Conservation (phyloP, 2,797 vertebrate species). For the Danio kyathit region DNA sequence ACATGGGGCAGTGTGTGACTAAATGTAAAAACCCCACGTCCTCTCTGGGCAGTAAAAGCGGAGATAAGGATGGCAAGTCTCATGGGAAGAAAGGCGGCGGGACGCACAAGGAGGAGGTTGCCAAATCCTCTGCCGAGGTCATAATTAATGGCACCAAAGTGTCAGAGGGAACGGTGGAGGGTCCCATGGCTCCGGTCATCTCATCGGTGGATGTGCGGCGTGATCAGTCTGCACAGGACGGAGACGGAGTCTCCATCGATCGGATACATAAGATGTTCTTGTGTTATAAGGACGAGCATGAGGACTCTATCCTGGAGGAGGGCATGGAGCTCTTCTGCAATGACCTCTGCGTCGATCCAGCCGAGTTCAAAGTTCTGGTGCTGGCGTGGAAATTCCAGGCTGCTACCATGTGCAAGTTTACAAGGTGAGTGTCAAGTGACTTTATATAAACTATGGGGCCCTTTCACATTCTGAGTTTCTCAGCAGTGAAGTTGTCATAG, state of each 20-base stretch:
- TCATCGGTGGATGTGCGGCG: conserved; percentile 82
- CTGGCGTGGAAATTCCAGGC: conserved; percentile 99
- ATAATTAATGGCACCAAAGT: conserved; percentile 95
- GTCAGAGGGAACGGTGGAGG: conserved; percentile 84
- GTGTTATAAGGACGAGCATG: conserved; percentile 94
- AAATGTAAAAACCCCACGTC: conserved; percentile 99
- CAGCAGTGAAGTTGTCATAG: no score
- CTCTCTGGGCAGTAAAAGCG: conserved; percentile 98
- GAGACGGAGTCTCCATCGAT: conserved; percentile 86
- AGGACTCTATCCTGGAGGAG: conserved; percentile 96
- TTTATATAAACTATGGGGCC: no score
- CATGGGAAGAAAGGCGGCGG: conserved; percentile 86
- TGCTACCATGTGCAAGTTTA: conserved; percentile 99
- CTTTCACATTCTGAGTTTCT: no score
- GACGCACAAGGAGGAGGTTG: conserved; percentile 86
- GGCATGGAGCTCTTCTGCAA: conserved; percentile 98
- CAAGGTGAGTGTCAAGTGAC: conserved; percentile 91
- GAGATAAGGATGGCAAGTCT: conserved; percentile 94
- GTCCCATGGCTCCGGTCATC: conserved; percentile 73
- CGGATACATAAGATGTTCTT: conserved; percentile 91
- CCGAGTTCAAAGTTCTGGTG: conserved; percentile 96
- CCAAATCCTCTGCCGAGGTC: conserved; percentile 88
- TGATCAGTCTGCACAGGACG: conserved; percentile 76
- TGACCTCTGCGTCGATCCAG: conserved; percentile 95
- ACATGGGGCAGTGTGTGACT: conserved; percentile 99